Evolutionary conservation across 2,113 vertebrate species (phyloP).

Genomic region (Leucopsar rothschildi): DNA sequence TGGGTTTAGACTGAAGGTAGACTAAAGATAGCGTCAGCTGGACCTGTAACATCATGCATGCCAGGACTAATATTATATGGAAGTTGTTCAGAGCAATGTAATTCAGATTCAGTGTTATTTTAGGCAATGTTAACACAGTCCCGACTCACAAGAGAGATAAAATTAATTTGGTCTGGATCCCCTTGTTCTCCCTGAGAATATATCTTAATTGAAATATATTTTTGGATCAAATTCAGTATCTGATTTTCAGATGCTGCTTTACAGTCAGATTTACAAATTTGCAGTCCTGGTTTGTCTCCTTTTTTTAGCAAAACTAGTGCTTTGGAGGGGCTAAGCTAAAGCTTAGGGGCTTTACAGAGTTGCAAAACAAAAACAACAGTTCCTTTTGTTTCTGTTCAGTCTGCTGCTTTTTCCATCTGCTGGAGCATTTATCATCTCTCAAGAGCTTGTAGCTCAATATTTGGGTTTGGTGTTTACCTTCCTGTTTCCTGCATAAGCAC

Average conservation of each 20-base stretch:
- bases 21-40: neutral
- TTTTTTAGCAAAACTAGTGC: neutral
- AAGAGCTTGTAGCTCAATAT: neutral
- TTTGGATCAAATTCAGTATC: neutral
- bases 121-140: neutral
- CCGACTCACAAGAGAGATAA: neutral
- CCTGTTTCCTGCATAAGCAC: neutral
- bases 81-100: constrained; percentile 1
- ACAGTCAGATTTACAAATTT: neutral
- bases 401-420: neutral
- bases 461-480: neutral
- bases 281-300: neutral
- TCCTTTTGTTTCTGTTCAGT: neutral
- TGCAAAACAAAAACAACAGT: neutral
- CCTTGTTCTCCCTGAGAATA: neutral
- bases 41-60: neutral
- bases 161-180: neutral
- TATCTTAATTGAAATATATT: neutral
- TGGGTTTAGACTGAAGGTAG: neutral
- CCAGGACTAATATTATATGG: neutral
- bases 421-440: neutral
- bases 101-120: constrained; percentile 1
- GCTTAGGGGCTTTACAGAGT: neutral
- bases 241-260: neutral
- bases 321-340: neutral